phyloP scores from a whole-genome alignment of 2,888 invertebrate species.

The Brenthis daphne region DNA sequence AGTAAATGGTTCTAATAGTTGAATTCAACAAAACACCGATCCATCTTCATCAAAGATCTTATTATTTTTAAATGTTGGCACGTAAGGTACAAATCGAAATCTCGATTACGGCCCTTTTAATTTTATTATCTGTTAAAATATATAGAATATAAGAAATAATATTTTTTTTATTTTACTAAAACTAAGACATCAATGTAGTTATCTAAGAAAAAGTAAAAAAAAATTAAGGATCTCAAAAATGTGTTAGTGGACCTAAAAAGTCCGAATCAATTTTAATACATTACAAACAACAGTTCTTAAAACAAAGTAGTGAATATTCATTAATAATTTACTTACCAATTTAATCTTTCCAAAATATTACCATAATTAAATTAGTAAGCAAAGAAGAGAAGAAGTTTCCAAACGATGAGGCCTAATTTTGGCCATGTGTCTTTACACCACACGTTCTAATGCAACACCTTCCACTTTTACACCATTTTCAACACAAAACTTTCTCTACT shows the following conservation, averaged over 20 bases:
- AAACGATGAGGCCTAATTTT: neutral
- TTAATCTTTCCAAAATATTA: constrained; percentile 1
- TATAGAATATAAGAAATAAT: neutral
- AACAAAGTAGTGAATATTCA: neutral
- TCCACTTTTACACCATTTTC: neutral
- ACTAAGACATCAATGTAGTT: neutral
- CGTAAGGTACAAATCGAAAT: constrained; percentile 16
- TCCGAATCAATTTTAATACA: neutral
- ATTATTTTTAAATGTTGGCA: constrained; percentile 14
- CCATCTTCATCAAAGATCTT: neutral
- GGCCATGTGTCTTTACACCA: neutral
- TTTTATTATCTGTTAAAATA: constrained; percentile 4
- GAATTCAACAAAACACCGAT: too few relatives aligned
- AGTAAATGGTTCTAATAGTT: neutral
- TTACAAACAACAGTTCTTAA: constrained; percentile 1
- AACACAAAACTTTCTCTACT: neutral
- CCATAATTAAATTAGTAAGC: constrained; percentile 7
- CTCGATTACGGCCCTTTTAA: constrained; percentile 1
- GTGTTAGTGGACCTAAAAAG: constrained; percentile 1
- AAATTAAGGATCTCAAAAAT: neutral
- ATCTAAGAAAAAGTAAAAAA: neutral
- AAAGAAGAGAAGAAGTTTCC: neutral
- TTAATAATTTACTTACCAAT: constrained; percentile 10
- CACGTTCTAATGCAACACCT: constrained; percentile 1
- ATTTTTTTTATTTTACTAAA: constrained; percentile 8